Conservation (phyloP, 2,888 invertebrate genomes). For the Coelopa pilipes region DNA sequence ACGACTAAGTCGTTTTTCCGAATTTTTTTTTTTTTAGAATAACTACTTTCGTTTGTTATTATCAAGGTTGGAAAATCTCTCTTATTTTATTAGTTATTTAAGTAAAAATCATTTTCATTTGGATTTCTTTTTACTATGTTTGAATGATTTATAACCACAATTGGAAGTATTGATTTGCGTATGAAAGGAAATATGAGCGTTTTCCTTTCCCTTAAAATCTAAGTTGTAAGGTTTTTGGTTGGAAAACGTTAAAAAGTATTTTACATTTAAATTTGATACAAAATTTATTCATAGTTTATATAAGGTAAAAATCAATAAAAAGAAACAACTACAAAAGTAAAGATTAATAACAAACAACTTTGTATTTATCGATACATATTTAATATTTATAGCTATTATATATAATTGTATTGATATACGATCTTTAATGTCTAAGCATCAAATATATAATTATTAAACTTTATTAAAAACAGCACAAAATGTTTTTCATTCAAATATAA, state of each 20-base stretch:
- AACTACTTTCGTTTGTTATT: not conserved
- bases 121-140: not conserved
- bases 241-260: conserved; percentile 25
- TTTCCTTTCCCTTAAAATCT: not conserved
- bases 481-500: conserved; percentile 14
- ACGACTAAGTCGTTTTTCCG: conserved; percentile 18
- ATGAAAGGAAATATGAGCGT: not conserved
- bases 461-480: conserved; percentile 14
- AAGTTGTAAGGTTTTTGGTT: not conserved
- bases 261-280: conserved; percentile 20
- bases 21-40: not conserved
- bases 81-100: conserved; percentile 3
- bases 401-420: conserved; percentile 19
- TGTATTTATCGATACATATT: not conserved
- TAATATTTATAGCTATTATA: conserved; percentile 20
- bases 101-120: not conserved
- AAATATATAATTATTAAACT: conserved; percentile 25
- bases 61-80: not conserved
- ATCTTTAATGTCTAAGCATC: conserved; percentile 27
- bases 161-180: conserved; percentile 11
- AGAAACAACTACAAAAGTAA: not conserved
- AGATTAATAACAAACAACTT: not conserved
- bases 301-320: conserved; percentile 5
- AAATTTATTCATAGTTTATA: not conserved
- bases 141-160: not conserved